phyloP scores from a whole-genome alignment of 1,140 invertebrate species.

The Nomia melanderi region DNA sequence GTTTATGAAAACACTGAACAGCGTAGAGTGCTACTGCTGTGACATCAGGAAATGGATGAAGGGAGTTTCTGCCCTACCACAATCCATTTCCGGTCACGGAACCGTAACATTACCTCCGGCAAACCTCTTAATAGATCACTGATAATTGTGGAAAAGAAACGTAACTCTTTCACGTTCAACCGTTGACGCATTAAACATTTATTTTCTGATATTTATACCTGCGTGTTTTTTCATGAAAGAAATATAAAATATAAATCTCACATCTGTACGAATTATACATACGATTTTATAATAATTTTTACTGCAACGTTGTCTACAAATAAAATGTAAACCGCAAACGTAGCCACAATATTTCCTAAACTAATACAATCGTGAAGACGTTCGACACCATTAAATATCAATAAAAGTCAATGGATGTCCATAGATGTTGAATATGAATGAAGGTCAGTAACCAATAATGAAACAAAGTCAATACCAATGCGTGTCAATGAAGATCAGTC shows the following conservation, averaged over 20 bases:
- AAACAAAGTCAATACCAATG: no score
- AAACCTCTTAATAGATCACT: slow-evolving; percentile 42
- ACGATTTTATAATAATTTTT: background rate
- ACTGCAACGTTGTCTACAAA: background rate
- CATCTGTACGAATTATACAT: background rate
- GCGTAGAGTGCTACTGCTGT: slow-evolving; percentile 83
- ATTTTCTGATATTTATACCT: slow-evolving; percentile 2
- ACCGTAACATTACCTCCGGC: slow-evolving; percentile 83
- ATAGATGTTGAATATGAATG: no score
- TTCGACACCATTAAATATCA: no score
- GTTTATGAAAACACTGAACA: slow-evolving; percentile 83
- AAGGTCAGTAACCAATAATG: no score
- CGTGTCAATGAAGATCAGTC: no score
- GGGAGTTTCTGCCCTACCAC: slow-evolving; percentile 81
- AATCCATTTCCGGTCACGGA: slow-evolving; percentile 82
- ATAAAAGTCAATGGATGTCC: no score
- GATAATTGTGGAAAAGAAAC: slow-evolving; percentile 17
- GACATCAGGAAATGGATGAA: slow-evolving; percentile 82
- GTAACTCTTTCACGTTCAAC: background rate
- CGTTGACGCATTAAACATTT: background rate
- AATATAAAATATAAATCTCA: background rate
- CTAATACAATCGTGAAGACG: no score
- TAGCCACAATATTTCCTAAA: no score
- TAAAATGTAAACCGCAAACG: background rate
- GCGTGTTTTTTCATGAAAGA: background rate